Conservation (phyloP, 2,888 invertebrate genomes). For the Pachycephus smyrnensis region DNA sequence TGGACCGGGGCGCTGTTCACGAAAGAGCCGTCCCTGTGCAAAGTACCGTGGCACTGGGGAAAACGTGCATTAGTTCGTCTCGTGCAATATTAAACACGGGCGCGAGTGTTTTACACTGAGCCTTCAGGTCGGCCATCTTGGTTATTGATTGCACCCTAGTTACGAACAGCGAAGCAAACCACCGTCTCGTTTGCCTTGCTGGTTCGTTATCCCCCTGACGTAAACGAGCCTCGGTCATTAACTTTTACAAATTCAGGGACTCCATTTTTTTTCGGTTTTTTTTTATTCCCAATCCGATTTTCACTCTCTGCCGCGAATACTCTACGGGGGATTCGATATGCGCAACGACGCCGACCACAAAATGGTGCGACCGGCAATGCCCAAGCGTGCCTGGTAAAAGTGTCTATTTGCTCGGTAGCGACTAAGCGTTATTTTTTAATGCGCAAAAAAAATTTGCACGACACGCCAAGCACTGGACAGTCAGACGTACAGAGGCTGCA, state of each 20-base stretch:
- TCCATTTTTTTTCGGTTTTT: too few species aligned
- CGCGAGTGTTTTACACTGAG: slow-evolving; percentile 54
- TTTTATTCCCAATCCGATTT: not conserved
- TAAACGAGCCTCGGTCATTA: slow-evolving; percentile 15
- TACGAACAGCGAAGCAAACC: slow-evolving; percentile 36
- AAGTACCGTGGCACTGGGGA: slow-evolving; percentile 27
- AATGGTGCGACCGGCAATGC: too few species aligned
- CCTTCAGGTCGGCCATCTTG: slow-evolving; percentile 50
- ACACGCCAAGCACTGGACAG: too few species aligned
- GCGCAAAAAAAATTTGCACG: too few species aligned
- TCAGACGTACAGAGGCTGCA: too few species aligned
- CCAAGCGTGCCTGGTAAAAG: too few species aligned
- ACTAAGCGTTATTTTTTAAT: too few species aligned
- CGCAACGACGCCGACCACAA: too few species aligned
- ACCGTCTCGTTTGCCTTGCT: slow-evolving; percentile 32
- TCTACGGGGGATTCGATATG: too few species aligned
- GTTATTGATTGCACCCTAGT: slow-evolving; percentile 54
- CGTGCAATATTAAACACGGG: slow-evolving; percentile 56
- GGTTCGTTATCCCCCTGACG: slow-evolving; percentile 20
- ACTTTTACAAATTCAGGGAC: slow-evolving; percentile 19
- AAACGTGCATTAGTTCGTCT: slow-evolving; percentile 44
- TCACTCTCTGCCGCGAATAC: too few species aligned
- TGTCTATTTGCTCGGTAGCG: too few species aligned
- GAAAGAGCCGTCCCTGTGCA: slow-evolving; percentile 1
- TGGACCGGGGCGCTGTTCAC: too few species aligned